Conservation (phyloP, 2,888 invertebrate genomes). For the Tenodera sinensis region DNA sequence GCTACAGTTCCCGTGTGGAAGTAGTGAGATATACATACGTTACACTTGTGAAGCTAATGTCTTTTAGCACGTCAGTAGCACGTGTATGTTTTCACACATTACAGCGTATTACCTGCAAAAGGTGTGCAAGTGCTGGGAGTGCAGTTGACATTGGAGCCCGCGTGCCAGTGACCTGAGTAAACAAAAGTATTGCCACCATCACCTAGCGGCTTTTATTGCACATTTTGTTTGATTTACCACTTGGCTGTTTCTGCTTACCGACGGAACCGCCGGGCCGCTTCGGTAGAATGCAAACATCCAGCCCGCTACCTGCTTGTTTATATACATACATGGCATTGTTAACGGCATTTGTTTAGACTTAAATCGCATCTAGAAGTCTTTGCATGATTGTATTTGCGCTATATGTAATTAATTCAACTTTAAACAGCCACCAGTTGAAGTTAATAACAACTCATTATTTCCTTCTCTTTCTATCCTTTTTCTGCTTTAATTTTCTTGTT, state of each 20-base stretch:
- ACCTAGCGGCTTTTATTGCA: neutral
- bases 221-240: neutral
- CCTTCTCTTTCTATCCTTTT: no score
- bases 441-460: no score
- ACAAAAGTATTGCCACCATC: neutral
- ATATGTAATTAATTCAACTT: no score
- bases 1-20: no score
- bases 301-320: neutral
- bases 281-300: neutral
- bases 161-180: slow-evolving; percentile 12
- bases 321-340: neutral
- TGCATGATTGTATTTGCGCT: no score
- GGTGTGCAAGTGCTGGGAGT: neutral
- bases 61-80: no score
- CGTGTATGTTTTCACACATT: no score
- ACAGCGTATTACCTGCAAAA: neutral
- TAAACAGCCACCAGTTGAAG: no score
- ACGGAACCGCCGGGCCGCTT: neutral
- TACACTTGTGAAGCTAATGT: no score
- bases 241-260: neutral
- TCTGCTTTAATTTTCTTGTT: no score
- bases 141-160: neutral
- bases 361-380: no score
- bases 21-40: no score
- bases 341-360: neutral